Evolutionary conservation across 2,113 vertebrate species (phyloP), one percentile per base, ranked within the genome.

Genomic region (Phylloscopus whistleri): DNA sequence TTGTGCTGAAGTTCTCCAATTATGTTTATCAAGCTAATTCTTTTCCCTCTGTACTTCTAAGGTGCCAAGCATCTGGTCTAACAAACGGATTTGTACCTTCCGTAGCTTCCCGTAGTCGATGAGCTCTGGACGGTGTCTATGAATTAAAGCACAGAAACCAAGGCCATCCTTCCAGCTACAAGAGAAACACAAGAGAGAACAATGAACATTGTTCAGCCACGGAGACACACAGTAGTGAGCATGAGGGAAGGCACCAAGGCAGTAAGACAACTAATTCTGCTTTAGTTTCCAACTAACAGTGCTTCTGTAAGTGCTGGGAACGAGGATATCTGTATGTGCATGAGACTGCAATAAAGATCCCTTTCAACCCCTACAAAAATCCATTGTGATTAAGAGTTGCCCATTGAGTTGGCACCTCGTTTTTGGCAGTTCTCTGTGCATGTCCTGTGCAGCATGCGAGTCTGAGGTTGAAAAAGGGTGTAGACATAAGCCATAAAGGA

Each of bases 61-160:
- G 35, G 44, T 87, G n/a, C 48, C 63, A 70, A 77, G 70, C 44
- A 67, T 79, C 48, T 81, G 37, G 21, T 60, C 48, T 64, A 83
- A 92, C 5, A 80, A 93, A 72, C 28, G 22, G 69, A 64, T 59
- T 11, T 52, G 7, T 97, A 99, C 99, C 99, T 99, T 99, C 93
- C 99, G 98, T 87, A 99, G 98, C 91, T 99, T 99, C 51, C 98
- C 99, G 0, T 99, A 99, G 97, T 99, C 99, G 4, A 99, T 99
- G 96, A 99, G 99, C 85, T 99, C 99, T 53, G 99, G 99, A 96
- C 99, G 99, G 96, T 99, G 99, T 97, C 99, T 98, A 91, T 99
- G 99, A 96, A 99, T 99, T 96, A 99, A 98, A 16, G 99, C 99
- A 60, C 99, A 99, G 98, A 99, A 99, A 70, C 99, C 99, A 93